Evolutionary conservation across 1,140 invertebrate species (phyloP).

Genomic region (Anastatus disparis): DNA sequence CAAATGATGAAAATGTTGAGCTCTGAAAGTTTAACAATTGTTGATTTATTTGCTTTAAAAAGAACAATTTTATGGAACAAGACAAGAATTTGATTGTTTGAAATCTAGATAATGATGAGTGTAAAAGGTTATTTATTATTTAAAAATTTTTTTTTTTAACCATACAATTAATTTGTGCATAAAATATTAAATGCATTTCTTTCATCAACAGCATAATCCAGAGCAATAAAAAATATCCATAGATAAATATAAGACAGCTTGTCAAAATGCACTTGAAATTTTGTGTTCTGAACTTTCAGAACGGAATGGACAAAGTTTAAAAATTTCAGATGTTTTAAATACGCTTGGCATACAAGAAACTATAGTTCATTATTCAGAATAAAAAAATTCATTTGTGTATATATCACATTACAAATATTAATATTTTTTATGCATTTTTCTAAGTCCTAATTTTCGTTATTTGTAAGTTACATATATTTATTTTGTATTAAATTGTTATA

Average conservation of each 20-base stretch:
- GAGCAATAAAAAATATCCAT: slow-evolving; percentile 27
- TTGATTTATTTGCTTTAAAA: slow-evolving; percentile 20
- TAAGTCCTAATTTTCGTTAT: background rate
- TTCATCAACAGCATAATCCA: slow-evolving; percentile 25
- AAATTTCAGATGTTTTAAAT: slow-evolving; percentile 29
- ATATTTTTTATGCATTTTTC: background rate
- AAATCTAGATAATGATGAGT: slow-evolving; percentile 33
- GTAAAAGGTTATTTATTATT: slow-evolving; percentile 25
- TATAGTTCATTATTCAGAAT: slow-evolving; percentile 37
- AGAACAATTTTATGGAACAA: slow-evolving; percentile 34
- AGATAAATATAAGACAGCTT: slow-evolving; percentile 25
- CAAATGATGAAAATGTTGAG: background rate
- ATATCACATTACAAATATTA: background rate
- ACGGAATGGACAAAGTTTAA: slow-evolving; percentile 25
- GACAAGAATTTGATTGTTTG: slow-evolving; percentile 32
- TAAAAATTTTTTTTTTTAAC: background rate
- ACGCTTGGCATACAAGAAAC: slow-evolving; percentile 24
- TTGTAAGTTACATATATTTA: background rate
- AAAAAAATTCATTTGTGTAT: slow-evolving; percentile 31
- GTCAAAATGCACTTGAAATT: slow-evolving; percentile 31
- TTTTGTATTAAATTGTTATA: background rate
- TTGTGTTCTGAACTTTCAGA: slow-evolving; percentile 23
- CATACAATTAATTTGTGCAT: no score
- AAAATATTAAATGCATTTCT: slow-evolving; percentile 12
- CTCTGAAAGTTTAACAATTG: slow-evolving; percentile 1